Percentiles rank a stretch among this genome's conserved stretches.
phyloP scores from a whole-genome alignment of 2,113 vertebrate genomes.

The Gambusia affinis region DNA sequence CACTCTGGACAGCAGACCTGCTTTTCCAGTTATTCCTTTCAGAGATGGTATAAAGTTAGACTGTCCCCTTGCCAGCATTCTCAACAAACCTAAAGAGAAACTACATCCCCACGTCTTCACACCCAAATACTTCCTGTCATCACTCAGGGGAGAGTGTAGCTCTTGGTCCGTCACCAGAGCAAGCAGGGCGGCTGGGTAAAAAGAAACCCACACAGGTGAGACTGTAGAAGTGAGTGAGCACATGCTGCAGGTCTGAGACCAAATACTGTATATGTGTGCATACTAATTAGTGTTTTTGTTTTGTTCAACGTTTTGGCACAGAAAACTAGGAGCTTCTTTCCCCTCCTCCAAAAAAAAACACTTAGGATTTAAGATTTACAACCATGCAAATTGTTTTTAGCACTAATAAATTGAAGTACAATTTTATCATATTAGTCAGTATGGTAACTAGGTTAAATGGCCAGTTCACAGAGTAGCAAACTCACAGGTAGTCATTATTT shows the following conservation, averaged over 20 bases:
- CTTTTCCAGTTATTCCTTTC: constrained; percentile 1
- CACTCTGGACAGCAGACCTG: too few species aligned
- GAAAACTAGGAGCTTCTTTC: background rate
- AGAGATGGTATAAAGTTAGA: constrained; percentile 34
- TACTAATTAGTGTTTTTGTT: background rate
- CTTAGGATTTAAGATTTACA: background rate
- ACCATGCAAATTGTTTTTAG: background rate
- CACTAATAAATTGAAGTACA: too few species aligned
- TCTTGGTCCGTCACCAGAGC: constrained; percentile 52
- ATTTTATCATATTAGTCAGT: too few species aligned
- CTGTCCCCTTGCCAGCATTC: background rate
- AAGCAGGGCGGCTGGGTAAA: constrained; percentile 33
- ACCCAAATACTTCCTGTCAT: constrained; percentile 60
- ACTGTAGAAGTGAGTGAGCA: constrained; percentile 2
- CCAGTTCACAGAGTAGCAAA: too few species aligned
- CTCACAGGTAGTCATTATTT: too few species aligned
- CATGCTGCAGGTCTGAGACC: background rate
- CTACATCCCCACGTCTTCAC: constrained; percentile 43
- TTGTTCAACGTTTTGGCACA: constrained; percentile 17
- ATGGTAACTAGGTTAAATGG: too few species aligned
- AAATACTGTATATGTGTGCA: background rate
- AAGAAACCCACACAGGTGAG: constrained; percentile 18
- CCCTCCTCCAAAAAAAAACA: background rate
- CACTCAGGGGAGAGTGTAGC: constrained; percentile 49
- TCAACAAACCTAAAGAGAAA: constrained; percentile 52